These are phyloP conservation scores for Oryctolagus cuniculus DNA, from an alignment of 2,113 vertebrate genomes.

Conservation along the genomic window DNA sequence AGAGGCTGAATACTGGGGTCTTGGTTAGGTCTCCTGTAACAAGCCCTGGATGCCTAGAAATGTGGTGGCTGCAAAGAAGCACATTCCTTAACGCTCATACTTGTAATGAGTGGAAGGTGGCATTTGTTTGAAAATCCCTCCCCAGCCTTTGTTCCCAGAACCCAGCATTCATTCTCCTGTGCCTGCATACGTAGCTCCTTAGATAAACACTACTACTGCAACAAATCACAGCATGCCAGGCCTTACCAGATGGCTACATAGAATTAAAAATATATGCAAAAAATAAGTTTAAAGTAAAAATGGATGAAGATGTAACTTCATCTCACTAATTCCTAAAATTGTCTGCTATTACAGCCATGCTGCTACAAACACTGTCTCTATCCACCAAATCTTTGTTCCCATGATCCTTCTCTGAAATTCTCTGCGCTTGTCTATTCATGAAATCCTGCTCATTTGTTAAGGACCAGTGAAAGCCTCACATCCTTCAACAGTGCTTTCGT, in stretches of 20 bases:
- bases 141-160: slow-evolving; percentile 76
- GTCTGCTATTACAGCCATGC: slow-evolving; percentile 63
- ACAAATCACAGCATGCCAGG: slow-evolving; percentile 78
- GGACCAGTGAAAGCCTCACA: not conserved
- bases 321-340: slow-evolving; percentile 77
- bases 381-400: slow-evolving; percentile 11
- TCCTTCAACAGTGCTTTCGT: not conserved
- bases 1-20: not conserved
- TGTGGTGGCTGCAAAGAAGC: slow-evolving; percentile 67
- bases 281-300: slow-evolving; percentile 81
- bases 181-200: slow-evolving; percentile 65
- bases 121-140: slow-evolving; percentile 79
- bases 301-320: slow-evolving; percentile 71
- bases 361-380: slow-evolving; percentile 65
- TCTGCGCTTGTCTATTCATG: not conserved
- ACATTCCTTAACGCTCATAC: slow-evolving; percentile 41
- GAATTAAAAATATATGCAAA: slow-evolving; percentile 81
- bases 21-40: not conserved
- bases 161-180: slow-evolving; percentile 79
- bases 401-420: not conserved
- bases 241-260: slow-evolving; percentile 80
- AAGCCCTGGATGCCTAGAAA: not conserved
- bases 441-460: not conserved
- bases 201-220: slow-evolving; percentile 80
- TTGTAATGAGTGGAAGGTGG: slow-evolving; percentile 63